Evolutionary conservation across 2,113 vertebrate species (phyloP).

Genomic region (Ammospiza caudacuta): DNA sequence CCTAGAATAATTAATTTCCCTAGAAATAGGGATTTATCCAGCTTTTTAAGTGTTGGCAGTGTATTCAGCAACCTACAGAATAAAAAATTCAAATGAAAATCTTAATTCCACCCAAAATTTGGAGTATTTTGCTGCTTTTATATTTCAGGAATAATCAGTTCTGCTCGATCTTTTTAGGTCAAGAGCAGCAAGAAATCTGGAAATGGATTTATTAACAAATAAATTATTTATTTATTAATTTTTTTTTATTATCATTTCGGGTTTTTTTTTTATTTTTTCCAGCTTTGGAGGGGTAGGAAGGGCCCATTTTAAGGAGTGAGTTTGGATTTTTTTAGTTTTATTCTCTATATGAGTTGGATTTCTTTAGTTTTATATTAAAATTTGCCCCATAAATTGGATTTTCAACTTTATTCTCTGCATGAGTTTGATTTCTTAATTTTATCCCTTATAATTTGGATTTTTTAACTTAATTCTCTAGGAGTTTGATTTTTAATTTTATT

Average conservation of each 20-base stretch:
- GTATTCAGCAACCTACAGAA: background rate
- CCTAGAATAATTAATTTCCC: background rate
- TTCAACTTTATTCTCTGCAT: no score
- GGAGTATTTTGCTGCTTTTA: background rate
- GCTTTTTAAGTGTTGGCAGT: no score
- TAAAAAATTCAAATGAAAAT: background rate
- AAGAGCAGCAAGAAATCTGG: background rate
- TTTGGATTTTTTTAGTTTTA: background rate
- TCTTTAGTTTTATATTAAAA: background rate
- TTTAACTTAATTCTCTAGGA: no score
- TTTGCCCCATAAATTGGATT: no score
- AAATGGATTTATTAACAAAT: background rate
- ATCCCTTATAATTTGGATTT: background rate
- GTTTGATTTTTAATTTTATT: background rate
- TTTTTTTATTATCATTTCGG: background rate
- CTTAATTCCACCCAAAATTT: accelerated
- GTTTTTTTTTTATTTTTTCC: background rate
- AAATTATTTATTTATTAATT: background rate
- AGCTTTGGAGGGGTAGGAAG: accelerated
- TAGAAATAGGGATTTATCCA: background rate
- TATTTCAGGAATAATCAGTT: background rate
- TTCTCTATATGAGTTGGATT: background rate
- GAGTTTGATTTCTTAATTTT: no score
- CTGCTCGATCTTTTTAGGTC: constrained; percentile 8
- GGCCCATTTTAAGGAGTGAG: background rate